Percentiles rank a stretch among this genome's conserved stretches.
These are phyloP conservation scores for Drosophila neonasuta DNA, from an alignment of 2,888 invertebrate species.

Conservation along the genomic window DNA sequence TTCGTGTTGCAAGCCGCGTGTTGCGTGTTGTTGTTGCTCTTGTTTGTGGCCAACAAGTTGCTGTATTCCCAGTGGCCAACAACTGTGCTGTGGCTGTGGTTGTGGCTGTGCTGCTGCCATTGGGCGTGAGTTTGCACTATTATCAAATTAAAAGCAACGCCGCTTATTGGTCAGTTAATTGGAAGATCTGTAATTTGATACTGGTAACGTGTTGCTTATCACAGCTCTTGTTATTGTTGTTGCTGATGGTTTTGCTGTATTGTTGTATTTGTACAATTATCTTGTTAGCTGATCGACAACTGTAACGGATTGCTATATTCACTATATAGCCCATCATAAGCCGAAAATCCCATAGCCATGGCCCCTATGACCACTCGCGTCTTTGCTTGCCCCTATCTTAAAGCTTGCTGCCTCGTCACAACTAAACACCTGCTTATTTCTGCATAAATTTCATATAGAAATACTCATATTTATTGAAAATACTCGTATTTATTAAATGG, in stretches of 20 bases:
- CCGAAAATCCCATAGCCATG: slow-evolving; percentile 9
- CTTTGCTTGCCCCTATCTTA: slow-evolving; percentile 9
- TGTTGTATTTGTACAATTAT: slow-evolving; percentile 63
- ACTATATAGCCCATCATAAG: slow-evolving; percentile 26
- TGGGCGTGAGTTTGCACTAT: slow-evolving; percentile 72
- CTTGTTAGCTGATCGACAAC: slow-evolving; percentile 77
- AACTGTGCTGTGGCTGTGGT: slow-evolving; percentile 1
- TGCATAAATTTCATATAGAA: slow-evolving; percentile 67
- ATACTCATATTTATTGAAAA: slow-evolving; percentile 73
- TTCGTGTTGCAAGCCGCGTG: slow-evolving; percentile 48
- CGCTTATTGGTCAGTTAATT: slow-evolving; percentile 76
- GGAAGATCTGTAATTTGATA: slow-evolving; percentile 76
- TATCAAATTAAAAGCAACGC: slow-evolving; percentile 70
- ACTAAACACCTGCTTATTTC: slow-evolving; percentile 73
- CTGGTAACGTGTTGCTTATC: slow-evolving; percentile 73
- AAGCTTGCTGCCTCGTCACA: slow-evolving; percentile 44
- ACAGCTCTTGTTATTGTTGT: slow-evolving; percentile 62
- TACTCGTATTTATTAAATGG: slow-evolving; percentile 66
- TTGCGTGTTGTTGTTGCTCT: slow-evolving; percentile 39
- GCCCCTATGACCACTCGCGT: slow-evolving; percentile 6
- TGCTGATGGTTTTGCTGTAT: slow-evolving; percentile 32
- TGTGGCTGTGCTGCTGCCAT: slow-evolving; percentile 27
- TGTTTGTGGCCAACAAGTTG: slow-evolving; percentile 56
- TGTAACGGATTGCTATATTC: slow-evolving; percentile 66
- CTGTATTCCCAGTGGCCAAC: slow-evolving; percentile 31